These are phyloP conservation scores for Sebastes steindachneri DNA, from an alignment of 2,797 vertebrate species.

Conservation along the genomic window DNA sequence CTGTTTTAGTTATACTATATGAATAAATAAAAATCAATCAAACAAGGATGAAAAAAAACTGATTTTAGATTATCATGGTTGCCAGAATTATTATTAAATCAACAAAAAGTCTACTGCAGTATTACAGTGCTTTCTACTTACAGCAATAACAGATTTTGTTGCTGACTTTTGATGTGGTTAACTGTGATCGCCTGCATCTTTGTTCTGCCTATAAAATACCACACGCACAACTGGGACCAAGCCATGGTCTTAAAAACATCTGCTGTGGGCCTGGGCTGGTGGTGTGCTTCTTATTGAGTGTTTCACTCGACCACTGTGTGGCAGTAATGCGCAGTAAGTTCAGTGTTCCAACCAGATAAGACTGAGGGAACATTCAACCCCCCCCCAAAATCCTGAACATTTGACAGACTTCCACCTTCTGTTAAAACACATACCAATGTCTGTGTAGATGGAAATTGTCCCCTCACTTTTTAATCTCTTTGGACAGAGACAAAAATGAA, in stretches of 20 bases:
- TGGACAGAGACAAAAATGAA: not conserved
- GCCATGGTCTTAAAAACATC: too few species aligned
- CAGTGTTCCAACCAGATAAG: not conserved
- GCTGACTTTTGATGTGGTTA: not conserved
- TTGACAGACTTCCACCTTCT: not conserved
- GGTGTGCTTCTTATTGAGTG: not conserved
- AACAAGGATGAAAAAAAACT: not conserved
- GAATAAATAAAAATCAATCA: not conserved
- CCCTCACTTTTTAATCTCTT: not conserved
- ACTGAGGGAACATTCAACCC: not conserved
- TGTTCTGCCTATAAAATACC: not conserved
- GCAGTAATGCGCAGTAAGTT: slow-evolving; percentile 8
- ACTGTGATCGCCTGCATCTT: not conserved
- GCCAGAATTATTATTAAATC: not conserved
- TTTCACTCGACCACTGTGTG: slow-evolving; percentile 23
- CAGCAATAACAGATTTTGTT: not conserved
- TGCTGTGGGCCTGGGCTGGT: not conserved
- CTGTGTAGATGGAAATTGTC: not conserved
- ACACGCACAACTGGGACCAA: not conserved
- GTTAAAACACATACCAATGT: not conserved
- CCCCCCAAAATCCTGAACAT: not conserved
- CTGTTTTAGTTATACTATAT: too few species aligned
- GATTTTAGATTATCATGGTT: too few species aligned
- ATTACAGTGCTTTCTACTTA: not conserved
- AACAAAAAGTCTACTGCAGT: not conserved